These are phyloP conservation scores for Alectoris magna DNA, from an alignment of 2,797 vertebrate species.

Conservation along the genomic window DNA sequence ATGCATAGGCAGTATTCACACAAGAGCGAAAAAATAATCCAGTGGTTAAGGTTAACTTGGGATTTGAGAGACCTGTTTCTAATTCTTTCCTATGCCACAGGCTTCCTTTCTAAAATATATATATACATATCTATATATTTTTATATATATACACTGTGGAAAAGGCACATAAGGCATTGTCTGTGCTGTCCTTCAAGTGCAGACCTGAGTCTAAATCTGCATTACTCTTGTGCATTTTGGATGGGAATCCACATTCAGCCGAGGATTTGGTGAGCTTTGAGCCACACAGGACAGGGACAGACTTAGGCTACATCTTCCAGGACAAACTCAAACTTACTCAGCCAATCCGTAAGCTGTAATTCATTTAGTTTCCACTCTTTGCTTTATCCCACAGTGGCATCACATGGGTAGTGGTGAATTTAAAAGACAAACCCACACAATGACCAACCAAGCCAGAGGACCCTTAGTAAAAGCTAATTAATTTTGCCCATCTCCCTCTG, in stretches of 20 bases:
- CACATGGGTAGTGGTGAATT: neutral
- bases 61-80: conserved; percentile 26
- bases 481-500: neutral
- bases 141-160: fast-evolving
- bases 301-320: neutral
- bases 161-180: neutral
- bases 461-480: neutral
- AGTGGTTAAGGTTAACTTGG: conserved; percentile 14
- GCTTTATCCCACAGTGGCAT: fast-evolving
- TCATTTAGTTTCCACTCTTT: neutral
- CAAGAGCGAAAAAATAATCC: neutral
- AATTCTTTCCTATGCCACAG: conserved; percentile 8
- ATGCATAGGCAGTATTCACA: neutral
- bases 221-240: neutral
- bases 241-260: neutral
- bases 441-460: fast-evolving
- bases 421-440: fast-evolving
- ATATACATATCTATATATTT: neutral
- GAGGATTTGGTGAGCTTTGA: neutral
- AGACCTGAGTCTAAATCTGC: neutral
- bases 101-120: neutral
- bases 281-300: fast-evolving
- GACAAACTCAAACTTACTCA: neutral
- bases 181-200: neutral
- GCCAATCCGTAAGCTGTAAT: fast-evolving